Conservation (phyloP, 1,140 invertebrate species). For the Plutomurus gul region DNA sequence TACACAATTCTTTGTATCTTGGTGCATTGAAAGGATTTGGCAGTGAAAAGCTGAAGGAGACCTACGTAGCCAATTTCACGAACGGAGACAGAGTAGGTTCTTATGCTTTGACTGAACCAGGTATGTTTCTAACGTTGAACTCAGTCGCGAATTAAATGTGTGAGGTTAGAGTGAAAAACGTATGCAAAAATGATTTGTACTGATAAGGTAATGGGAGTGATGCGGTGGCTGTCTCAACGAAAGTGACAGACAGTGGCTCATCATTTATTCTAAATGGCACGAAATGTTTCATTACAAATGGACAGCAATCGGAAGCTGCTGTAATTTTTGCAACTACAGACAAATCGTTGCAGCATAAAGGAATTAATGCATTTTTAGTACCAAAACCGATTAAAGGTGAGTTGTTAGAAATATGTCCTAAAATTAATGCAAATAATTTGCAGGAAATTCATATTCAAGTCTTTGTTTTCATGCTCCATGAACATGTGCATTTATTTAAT, state of each 20-base stretch:
- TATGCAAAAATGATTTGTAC: conserved; percentile 14
- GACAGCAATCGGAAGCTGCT: conserved; percentile 78
- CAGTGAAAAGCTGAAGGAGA: conserved; percentile 77
- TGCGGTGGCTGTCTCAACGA: conserved; percentile 89
- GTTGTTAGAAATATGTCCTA: too few relatives aligned
- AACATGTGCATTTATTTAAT: too few relatives aligned
- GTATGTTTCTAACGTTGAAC: conserved; percentile 59
- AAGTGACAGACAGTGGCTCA: conserved; percentile 70
- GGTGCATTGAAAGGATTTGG: conserved; percentile 67
- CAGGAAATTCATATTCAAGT: too few relatives aligned
- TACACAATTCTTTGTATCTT: conserved; percentile 71
- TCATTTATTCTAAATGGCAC: conserved; percentile 85
- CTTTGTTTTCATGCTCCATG: too few relatives aligned
- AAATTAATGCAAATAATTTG: too few relatives aligned
- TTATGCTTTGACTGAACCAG: conserved; percentile 81
- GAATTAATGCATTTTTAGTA: conserved; percentile 85
- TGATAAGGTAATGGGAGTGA: conserved; percentile 78
- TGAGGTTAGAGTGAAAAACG: not conserved
- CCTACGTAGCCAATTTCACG: conserved; percentile 77
- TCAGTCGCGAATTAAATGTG: not conserved
- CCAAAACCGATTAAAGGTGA: conserved; percentile 72
- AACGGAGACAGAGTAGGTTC: conserved; percentile 71
- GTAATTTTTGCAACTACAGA: conserved; percentile 93
- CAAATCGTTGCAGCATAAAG: conserved; percentile 87
- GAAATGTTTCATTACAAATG: conserved; percentile 95